A percentile compares a stretch with the other conserved stretches of the same genome.
Conservation (phyloP, 1,140 invertebrate genomes). For the Eumaeus atala region DNA sequence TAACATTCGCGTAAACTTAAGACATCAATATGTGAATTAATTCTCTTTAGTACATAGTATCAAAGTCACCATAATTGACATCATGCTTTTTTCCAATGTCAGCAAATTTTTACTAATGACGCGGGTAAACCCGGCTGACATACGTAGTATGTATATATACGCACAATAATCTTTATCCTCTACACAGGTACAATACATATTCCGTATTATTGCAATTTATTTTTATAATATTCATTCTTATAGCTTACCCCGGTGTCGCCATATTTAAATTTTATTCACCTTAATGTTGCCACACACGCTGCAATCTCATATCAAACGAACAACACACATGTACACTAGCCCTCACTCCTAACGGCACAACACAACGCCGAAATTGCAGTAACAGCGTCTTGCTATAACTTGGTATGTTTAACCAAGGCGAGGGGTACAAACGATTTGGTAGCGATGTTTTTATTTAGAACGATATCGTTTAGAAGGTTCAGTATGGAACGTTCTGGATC, state of each 20-base stretch:
- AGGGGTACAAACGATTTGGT: constrained; percentile 62
- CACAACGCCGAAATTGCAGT: constrained; percentile 24
- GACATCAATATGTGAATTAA: too few species aligned
- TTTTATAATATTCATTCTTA: constrained; percentile 57
- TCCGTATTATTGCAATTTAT: too few species aligned
- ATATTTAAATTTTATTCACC: constrained; percentile 72
- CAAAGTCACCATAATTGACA: too few species aligned
- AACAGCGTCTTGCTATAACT: constrained; percentile 16
- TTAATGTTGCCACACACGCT: constrained; percentile 69
- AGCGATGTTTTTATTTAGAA: constrained; percentile 72
- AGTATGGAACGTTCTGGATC: too few species aligned
- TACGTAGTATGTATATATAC: too few species aligned
- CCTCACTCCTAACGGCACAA: constrained; percentile 15
- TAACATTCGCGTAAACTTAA: too few species aligned
- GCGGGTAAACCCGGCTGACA: too few species aligned
- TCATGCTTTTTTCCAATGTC: too few species aligned
- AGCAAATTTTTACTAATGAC: too few species aligned
- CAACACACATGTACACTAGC: constrained; percentile 50
- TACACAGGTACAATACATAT: too few species aligned
- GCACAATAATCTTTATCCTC: too few species aligned
- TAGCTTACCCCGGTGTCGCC: constrained; percentile 53
- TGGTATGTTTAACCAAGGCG: constrained; percentile 42
- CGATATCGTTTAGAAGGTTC: constrained; percentile 45
- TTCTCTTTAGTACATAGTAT: too few species aligned
- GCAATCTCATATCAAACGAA: constrained; percentile 32